Evolutionary conservation across 1,140 invertebrate species (phyloP).

Genomic region (Camponotus pennsylvanicus): DNA sequence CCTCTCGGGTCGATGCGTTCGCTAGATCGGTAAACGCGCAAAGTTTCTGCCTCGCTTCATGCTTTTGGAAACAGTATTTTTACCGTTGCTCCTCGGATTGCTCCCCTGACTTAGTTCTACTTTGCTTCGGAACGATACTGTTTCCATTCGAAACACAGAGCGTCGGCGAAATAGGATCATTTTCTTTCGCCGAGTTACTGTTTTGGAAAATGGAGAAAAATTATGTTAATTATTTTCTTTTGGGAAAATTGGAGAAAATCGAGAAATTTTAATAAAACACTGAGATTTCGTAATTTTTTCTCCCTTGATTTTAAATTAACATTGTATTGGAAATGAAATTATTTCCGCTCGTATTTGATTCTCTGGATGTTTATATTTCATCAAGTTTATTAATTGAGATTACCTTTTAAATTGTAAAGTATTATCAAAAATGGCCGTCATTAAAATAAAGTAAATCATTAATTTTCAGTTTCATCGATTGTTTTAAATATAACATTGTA

Average conservation of each 20-base stretch:
- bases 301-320: conserved; percentile 16
- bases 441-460: too few relatives aligned
- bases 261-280: neutral
- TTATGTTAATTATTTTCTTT: neutral
- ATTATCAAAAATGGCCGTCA: too few relatives aligned
- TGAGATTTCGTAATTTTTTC: neutral
- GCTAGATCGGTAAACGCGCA: conserved; percentile 31
- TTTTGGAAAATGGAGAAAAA: neutral
- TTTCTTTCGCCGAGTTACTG: neutral
- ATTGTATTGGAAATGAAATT: neutral
- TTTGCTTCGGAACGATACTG: conserved; percentile 22
- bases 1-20: conserved; percentile 51
- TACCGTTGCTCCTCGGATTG: conserved; percentile 36
- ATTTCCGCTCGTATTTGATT: neutral
- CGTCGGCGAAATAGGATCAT: conserved; percentile 8
- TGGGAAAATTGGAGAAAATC: neutral
- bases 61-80: conserved; percentile 53
- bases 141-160: neutral
- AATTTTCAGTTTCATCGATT: too few relatives aligned
- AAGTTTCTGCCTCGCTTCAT: neutral
- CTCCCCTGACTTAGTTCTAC: conserved; percentile 34
- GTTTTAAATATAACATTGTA: neutral
- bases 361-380: neutral
- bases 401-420: neutral
- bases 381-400: neutral